Conservation (phyloP, 2,797 vertebrate species). For the Babyrousa celebensis region DNA sequence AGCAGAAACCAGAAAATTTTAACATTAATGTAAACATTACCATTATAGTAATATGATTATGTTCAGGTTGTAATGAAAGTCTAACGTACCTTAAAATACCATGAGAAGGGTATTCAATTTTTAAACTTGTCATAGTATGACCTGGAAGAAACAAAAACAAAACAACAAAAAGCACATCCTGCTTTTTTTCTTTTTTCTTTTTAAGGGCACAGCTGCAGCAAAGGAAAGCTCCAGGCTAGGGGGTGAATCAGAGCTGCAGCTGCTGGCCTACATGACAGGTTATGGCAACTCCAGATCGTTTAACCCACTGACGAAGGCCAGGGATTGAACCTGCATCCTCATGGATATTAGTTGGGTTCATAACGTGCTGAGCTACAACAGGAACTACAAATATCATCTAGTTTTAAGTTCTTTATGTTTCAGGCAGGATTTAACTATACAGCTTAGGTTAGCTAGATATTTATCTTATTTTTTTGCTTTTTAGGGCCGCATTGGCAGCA, state of each 20-base stretch:
- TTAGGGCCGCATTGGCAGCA: no score
- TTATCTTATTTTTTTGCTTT: slow-evolving; percentile 23
- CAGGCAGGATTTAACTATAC: slow-evolving; percentile 29
- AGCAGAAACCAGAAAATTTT: slow-evolving; percentile 5
- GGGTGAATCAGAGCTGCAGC: no score
- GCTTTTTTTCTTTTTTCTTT: background rate
- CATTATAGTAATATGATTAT: background rate
- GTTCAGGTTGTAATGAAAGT: background rate
- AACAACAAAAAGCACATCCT: slow-evolving; percentile 28
- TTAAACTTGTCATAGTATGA: background rate
- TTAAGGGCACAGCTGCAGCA: no score
- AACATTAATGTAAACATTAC: background rate
- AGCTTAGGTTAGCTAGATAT: slow-evolving; percentile 10
- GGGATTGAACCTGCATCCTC: no score
- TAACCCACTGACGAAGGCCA: no score
- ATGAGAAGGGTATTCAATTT: background rate
- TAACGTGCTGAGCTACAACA: no score
- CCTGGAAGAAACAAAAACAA: slow-evolving; percentile 29
- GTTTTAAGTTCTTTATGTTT: slow-evolving; percentile 20
- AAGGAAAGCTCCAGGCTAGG: no score
- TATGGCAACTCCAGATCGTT: no score
- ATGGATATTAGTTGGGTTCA: no score
- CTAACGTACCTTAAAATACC: slow-evolving; percentile 1
- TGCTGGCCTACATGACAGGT: no score
- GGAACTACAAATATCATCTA: background rate